Evolutionary conservation across 2,797 vertebrate species (phyloP).

Genomic region (Periparus ater): DNA sequence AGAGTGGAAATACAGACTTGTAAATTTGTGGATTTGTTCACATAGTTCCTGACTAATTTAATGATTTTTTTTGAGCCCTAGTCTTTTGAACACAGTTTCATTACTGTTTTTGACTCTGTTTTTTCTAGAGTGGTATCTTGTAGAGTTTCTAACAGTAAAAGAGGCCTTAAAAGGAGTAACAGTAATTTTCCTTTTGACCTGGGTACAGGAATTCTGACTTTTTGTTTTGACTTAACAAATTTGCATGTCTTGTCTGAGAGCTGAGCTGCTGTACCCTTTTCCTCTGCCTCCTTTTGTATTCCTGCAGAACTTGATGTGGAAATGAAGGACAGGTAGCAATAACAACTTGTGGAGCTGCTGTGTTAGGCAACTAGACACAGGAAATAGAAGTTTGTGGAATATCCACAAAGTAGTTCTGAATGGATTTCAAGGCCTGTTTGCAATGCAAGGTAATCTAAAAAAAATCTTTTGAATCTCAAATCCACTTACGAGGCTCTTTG

Average conservation of each 20-base stretch:
- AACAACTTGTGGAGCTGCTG: not conserved
- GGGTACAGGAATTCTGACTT: not conserved
- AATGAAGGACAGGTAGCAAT: not conserved
- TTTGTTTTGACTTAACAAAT: not conserved
- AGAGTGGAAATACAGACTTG: not conserved
- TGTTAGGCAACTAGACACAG: not conserved
- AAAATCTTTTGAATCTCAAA: not conserved
- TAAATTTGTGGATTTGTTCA: not conserved
- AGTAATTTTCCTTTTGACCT: not conserved
- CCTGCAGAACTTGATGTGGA: not conserved
- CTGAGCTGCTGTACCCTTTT: not conserved
- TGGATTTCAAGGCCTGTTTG: not conserved
- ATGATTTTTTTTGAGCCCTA: not conserved
- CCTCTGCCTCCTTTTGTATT: not conserved
- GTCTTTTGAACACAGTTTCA: not conserved
- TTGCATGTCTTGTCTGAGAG: not conserved
- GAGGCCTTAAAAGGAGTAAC: not conserved
- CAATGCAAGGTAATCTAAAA: not conserved
- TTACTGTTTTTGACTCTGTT: not conserved
- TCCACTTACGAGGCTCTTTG: not conserved
- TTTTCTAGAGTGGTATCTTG: not conserved
- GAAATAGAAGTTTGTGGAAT: not conserved
- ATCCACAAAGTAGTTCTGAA: not conserved
- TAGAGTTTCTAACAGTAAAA: not conserved
- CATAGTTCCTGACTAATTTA: rapidly evolving